A percentile compares a stretch with the other conserved stretches of the same genome.
phyloP scores from a whole-genome alignment of 2,113 vertebrate genomes.

The Ceyx melanurus region DNA sequence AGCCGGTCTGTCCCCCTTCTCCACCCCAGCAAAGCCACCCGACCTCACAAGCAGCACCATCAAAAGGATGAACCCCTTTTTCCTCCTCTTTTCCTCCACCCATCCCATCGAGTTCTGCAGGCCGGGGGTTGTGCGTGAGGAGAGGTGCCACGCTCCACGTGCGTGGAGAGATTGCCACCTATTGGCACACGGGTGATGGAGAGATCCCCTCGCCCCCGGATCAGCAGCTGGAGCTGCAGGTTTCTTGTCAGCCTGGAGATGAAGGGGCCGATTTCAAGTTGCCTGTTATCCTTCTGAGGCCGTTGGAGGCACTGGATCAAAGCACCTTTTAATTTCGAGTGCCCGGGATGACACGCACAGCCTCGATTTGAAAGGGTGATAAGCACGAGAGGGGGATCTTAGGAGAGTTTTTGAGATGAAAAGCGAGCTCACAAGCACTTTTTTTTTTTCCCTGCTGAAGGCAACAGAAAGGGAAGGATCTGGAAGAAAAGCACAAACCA shows the following conservation, averaged over 20 bases:
- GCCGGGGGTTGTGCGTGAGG: fast-evolving
- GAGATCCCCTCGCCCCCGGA: neutral
- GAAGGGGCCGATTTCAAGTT: neutral
- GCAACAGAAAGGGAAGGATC: neutral
- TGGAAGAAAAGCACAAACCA: neutral
- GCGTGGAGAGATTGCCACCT: constrained; percentile 24
- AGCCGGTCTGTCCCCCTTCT: neutral
- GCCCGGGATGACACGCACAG: neutral
- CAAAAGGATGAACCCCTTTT: fast-evolving
- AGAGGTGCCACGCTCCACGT: neutral
- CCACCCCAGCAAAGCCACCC: neutral
- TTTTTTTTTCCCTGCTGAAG: neutral
- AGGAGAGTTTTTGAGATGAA: constrained; percentile 24
- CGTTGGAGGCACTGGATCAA: neutral
- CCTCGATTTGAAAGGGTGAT: constrained; percentile 15
- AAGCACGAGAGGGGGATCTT: constrained; percentile 27
- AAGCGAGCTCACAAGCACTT: neutral
- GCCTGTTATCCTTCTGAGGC: neutral
- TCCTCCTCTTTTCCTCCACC: neutral
- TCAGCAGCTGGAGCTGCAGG: neutral
- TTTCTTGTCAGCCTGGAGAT: neutral
- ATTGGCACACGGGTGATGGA: neutral
- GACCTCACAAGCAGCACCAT: fast-evolving
- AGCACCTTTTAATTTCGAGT: constrained; percentile 51
- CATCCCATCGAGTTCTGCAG: neutral